A percentile compares a stretch with the other conserved stretches of the same genome.
phyloP scores from a whole-genome alignment of 2,888 invertebrate genomes.

The Leptothorax acervorum region DNA sequence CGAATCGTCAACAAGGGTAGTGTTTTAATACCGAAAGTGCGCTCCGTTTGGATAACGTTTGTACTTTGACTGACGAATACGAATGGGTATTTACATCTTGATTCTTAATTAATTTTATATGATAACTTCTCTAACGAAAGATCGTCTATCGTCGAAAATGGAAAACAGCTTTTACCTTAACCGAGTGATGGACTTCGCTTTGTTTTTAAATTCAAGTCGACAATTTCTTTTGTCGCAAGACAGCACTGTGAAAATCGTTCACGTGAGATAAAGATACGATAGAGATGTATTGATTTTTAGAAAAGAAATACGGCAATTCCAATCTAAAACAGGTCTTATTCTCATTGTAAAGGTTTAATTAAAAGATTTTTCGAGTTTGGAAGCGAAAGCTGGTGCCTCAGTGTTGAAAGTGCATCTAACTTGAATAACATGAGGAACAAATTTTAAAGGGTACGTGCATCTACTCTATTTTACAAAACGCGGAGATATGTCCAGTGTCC shows the following conservation, averaged over 20 bases:
- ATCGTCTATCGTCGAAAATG: not conserved
- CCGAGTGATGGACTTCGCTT: not conserved
- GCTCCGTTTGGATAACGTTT: not conserved
- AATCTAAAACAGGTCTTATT: not conserved
- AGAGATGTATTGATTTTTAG: no score
- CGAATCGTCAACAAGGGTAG: not conserved
- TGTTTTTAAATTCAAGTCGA: not conserved
- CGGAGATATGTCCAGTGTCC: slow-evolving; percentile 13
- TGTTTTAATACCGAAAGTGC: slow-evolving; percentile 11
- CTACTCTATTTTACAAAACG: not conserved
- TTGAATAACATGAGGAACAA: not conserved
- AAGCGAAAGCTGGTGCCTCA: not conserved
- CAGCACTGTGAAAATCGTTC: not conserved
- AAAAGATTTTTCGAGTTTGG: no score
- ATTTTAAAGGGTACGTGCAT: not conserved
- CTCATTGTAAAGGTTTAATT: not conserved
- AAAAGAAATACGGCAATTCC: not conserved
- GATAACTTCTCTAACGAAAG: not conserved
- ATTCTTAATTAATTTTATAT: not conserved
- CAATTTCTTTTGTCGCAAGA: not conserved
- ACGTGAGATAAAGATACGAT: not conserved
- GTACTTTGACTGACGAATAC: not conserved
- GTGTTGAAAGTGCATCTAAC: not conserved
- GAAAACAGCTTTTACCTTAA: not conserved
- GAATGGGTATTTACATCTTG: slow-evolving; percentile 33